Evolutionary conservation across 2,888 invertebrate genomes (phyloP), one percentile per base, ranked within the genome.

Genomic region (Sphinx pinastri): DNA sequence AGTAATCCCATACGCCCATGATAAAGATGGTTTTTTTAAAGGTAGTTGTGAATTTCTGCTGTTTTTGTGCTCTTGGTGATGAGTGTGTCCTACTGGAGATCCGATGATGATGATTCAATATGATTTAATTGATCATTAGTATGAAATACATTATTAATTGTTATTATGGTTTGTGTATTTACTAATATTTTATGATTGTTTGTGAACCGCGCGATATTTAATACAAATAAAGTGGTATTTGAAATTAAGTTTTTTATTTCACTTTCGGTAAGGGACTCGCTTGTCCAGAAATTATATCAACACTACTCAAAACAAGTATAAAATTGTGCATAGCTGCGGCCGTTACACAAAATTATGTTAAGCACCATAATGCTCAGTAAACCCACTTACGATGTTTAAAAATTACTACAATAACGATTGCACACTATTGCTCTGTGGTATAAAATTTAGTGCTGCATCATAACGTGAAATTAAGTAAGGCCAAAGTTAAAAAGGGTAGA

Each of bases 221-320:
- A 85, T 86, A 85, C 81, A 76, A 88, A 86, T 88, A 87, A 88
- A 88, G 81, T 79, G 73, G 82, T 76, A 76, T 85, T 79, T 77
- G 79, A 76, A 81, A 72, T 71, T 77, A 71, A 31, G 13, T 55
- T 68, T 47, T 69, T 70, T 73, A 71, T 38, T 58, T 19, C 1
- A 14, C 31, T 3, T 19, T 19, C 11, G 19, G 54, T 1, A 16
- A n/a, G 14, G 16, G 16, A 16, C 47, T 47, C 47, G 47, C 2
- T 0, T 12, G 10, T 47, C 47, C 47, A 11, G 47, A 47, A 47
- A 8, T 47, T 11, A 47, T 25, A 25, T 25, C 25, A 47, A 47
- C 47, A 47, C 12, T 47, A 47, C 47, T 11, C 47, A 47, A 47
- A 47, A 47, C 25, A 25, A 2, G 2, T 25, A 25, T 25, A 25